Base-by-base conservation (phyloP, 2,797 vertebrate genomes). In the Phalloptychus januarius region DNA sequence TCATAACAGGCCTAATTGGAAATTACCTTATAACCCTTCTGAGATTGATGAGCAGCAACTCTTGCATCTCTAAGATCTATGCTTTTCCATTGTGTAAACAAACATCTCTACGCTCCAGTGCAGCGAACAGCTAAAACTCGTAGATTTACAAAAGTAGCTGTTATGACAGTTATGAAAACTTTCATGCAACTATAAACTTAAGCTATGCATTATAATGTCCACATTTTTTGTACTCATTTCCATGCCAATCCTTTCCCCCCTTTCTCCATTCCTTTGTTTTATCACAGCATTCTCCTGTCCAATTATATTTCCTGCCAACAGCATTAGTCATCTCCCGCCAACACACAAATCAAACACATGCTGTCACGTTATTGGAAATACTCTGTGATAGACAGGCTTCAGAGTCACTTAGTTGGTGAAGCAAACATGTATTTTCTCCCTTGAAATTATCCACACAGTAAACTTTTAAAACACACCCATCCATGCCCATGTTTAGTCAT, bases 361-460 rank as follows among this genome's bases (percentile, higher is more conserved):
- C 44, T 45, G 83, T 85, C 79, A 80, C 78, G 78, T 88, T 75
- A 71, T 67, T 82, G 72, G 38, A 78, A 82, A 85, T 79, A 67
- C 70, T 75, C 71, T 71, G 76, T 90, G 89, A 92, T 84, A 89
- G 81, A 76, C 83, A 72, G 61, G 54, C 36, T 48, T 77, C 15
- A 42, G 74, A 79, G 42, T 65, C 70, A 28, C 69, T 70, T 63
- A 36, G 61, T 33, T 76, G 78, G 28, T 42, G 38, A 40, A 42
- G 38, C 7, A 10, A 42, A 42, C 6, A 25, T 42, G 1, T 40
- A 13, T 40, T 67, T 67, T 67, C 18, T 40, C 40, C 36, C 40
- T 69, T 69, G 23, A 69, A 42, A 69, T 42, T 15, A 42, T 69
- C 40, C 11, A 69, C 65, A 44, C 23, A 15, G 38, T 5, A 69